phyloP scores from a whole-genome alignment of 2,888 invertebrate genomes.

The Thumatha senex region DNA sequence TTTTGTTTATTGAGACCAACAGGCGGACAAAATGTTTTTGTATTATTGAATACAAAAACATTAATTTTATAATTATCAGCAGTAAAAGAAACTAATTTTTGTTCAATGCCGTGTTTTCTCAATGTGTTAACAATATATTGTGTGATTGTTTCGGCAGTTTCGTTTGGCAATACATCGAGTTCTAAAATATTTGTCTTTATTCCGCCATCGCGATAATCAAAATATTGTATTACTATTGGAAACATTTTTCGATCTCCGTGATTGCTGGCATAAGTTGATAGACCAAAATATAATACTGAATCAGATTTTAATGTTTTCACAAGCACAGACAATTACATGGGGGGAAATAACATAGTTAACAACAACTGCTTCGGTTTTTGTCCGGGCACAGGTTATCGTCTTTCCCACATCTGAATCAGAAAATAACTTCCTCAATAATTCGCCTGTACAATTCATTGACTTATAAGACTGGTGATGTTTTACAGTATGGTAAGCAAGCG shows the following conservation, averaged over 20 bases:
- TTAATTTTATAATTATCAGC: constrained; percentile 48
- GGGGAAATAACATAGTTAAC: constrained; percentile 21
- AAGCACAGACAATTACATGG: constrained; percentile 3
- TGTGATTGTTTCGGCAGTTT: no score
- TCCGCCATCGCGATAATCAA: no score
- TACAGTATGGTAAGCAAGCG: constrained; percentile 26
- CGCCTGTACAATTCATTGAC: constrained; percentile 12
- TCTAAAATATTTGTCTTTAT: no score
- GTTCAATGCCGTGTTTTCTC: constrained; percentile 11
- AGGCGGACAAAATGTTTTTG: constrained; percentile 26
- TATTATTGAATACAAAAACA: constrained; percentile 37
- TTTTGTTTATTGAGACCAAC: no score
- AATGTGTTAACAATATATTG: neutral
- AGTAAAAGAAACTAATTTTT: constrained; percentile 31
- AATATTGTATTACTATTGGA: no score
- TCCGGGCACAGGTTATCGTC: constrained; percentile 12
- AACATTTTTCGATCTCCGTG: constrained; percentile 15
- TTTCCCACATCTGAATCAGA: constrained; percentile 1
- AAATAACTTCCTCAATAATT: neutral
- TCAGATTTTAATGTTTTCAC: constrained; percentile 3
- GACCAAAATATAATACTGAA: constrained; percentile 26
- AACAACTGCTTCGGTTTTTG: constrained; percentile 29
- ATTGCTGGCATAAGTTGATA: constrained; percentile 37
- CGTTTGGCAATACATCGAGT: no score
- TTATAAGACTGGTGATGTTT: constrained; percentile 22